Conservation (phyloP, 2,797 vertebrate species). For the Alosa sapidissima region DNA sequence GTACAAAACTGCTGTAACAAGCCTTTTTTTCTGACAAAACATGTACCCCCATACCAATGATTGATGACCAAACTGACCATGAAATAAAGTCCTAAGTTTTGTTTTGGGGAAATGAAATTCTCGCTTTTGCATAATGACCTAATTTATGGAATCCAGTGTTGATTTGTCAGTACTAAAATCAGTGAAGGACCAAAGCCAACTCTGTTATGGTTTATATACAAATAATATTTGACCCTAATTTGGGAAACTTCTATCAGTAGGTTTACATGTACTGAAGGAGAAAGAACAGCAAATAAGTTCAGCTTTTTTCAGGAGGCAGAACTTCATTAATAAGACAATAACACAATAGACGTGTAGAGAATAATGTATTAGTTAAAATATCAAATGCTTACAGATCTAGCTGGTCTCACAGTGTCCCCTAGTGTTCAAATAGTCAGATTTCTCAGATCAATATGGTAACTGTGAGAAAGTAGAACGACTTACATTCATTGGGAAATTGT, state of each 20-base stretch:
- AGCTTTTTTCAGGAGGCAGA: not conserved
- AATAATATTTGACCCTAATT: not conserved
- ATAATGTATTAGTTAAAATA: not conserved
- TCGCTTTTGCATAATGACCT: too few relatives aligned
- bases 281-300: not conserved
- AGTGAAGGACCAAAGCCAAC: too few relatives aligned
- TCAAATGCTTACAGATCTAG: not conserved
- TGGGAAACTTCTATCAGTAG: not conserved
- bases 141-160: not conserved
- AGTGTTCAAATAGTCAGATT: not conserved
- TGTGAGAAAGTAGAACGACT: not conserved
- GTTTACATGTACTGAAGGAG: not conserved
- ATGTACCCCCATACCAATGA: not conserved
- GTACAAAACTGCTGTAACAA: not conserved
- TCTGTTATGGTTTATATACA: not conserved
- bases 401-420: not conserved
- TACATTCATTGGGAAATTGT: not conserved
- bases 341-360: too few relatives aligned
- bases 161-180: too few relatives aligned
- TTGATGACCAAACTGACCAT: not conserved
- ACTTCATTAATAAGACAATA: not conserved
- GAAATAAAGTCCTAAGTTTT: constrained; percentile 2
- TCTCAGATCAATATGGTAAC: not conserved
- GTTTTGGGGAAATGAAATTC: not conserved
- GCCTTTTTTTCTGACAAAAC: not conserved